Conservation (phyloP, 2,113 vertebrate species). For the Ginglymostoma cirratum region DNA sequence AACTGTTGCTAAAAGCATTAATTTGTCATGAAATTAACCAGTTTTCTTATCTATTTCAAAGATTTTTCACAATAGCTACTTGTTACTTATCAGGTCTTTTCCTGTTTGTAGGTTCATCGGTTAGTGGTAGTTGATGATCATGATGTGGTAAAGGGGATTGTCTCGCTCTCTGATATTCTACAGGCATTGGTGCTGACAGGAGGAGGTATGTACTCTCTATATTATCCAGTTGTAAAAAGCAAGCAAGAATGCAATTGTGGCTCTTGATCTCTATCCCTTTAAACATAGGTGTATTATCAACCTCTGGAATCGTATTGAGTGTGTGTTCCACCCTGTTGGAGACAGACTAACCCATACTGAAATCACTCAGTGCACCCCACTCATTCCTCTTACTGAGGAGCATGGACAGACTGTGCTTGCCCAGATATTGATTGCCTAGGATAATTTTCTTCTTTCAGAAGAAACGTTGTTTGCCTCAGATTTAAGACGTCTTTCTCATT, state of each 20-base stretch:
- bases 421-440: background rate
- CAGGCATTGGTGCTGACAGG: slow-evolving; percentile 82
- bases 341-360: background rate
- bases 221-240: background rate
- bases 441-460: background rate
- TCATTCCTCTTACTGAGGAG: background rate
- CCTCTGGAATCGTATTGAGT: background rate
- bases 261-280: background rate
- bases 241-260: background rate
- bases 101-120: slow-evolving; percentile 74
- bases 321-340: background rate
- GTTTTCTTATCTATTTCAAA: background rate
- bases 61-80: background rate
- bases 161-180: slow-evolving; percentile 90
- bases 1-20: background rate
- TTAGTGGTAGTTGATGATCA: slow-evolving; percentile 88
- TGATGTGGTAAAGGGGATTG: slow-evolving; percentile 87
- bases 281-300: background rate
- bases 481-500: background rate
- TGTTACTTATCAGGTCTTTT: slow-evolving; percentile 21
- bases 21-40: background rate
- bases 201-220: slow-evolving; percentile 43
- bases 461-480: background rate
- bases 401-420: background rate
- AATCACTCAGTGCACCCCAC: background rate